These are phyloP conservation scores for Rhinoptilus africanus DNA, from an alignment of 2,113 vertebrate species.

Conservation along the genomic window DNA sequence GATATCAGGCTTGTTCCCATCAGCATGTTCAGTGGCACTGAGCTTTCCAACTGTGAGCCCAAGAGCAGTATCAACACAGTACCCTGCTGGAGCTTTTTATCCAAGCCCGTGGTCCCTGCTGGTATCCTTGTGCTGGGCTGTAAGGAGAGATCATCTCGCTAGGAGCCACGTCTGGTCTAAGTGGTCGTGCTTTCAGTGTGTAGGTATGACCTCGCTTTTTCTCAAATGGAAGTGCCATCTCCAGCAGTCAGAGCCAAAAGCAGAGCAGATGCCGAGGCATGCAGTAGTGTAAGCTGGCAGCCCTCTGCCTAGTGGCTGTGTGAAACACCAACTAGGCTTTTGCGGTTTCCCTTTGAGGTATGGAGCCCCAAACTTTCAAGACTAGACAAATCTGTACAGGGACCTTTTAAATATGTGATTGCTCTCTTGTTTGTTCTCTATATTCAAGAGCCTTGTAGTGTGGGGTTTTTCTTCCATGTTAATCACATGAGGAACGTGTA, in stretches of 20 bases:
- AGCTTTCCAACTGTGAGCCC: not conserved
- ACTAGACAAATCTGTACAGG: not conserved
- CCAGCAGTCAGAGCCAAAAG: not conserved
- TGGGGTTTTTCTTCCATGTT: not conserved
- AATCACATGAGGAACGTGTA: not conserved
- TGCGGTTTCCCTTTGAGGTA: not conserved
- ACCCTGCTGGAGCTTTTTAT: accelerated
- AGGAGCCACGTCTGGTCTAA: not conserved
- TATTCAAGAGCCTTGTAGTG: not conserved
- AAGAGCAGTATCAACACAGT: not conserved
- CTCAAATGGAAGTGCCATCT: not conserved
- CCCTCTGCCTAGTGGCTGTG: not conserved
- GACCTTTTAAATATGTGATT: not conserved
- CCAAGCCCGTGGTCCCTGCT: accelerated
- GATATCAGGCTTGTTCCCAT: not conserved
- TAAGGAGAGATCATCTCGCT: not conserved
- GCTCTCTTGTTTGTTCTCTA: not conserved
- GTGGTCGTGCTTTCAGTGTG: not conserved
- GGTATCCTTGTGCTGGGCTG: not conserved
- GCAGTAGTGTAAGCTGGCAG: not conserved
- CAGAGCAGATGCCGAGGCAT: not conserved
- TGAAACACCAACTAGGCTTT: not conserved
- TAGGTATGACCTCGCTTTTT: not conserved
- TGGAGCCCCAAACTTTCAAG: not conserved
- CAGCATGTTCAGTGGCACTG: not conserved